Evolutionary conservation across 2,113 vertebrate species (phyloP).

Genomic region (Charadrius vociferus): DNA sequence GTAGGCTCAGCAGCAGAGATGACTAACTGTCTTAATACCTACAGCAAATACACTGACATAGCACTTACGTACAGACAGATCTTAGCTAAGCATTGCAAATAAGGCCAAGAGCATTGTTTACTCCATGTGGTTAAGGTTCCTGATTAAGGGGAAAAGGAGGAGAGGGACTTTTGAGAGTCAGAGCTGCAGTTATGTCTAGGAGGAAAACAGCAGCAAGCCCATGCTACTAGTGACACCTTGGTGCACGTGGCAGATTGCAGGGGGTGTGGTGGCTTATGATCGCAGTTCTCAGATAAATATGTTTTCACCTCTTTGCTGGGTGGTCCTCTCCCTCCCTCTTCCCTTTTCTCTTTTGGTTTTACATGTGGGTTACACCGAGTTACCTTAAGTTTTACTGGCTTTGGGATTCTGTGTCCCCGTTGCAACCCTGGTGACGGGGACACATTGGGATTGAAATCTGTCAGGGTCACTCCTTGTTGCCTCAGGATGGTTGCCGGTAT

Average conservation of each 20-base stretch:
- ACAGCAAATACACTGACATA: not conserved
- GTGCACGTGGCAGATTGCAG: not conserved
- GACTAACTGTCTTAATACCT: constrained; percentile 32
- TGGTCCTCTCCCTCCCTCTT: not conserved
- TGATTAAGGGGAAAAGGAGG: not conserved
- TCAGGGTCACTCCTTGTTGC: not conserved
- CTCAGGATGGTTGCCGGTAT: not conserved
- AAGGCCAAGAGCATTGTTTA: not conserved
- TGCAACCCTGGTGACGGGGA: not conserved
- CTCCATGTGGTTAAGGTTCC: not conserved
- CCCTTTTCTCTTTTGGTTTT: not conserved
- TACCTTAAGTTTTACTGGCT: not conserved
- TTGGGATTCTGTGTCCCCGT: not conserved
- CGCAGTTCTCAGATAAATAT: not conserved
- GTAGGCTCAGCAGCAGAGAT: constrained; percentile 33
- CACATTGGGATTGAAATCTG: not conserved
- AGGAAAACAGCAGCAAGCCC: not conserved
- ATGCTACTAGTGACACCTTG: not conserved
- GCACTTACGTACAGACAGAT: not conserved
- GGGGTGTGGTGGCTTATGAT: not conserved
- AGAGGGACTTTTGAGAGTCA: not conserved
- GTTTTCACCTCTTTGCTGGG: not conserved
- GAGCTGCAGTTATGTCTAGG: not conserved
- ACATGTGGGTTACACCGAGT: no score
- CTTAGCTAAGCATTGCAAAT: not conserved